These are phyloP conservation scores for Elysia crispata DNA, from an alignment of 2,888 invertebrate species.

Conservation along the genomic window DNA sequence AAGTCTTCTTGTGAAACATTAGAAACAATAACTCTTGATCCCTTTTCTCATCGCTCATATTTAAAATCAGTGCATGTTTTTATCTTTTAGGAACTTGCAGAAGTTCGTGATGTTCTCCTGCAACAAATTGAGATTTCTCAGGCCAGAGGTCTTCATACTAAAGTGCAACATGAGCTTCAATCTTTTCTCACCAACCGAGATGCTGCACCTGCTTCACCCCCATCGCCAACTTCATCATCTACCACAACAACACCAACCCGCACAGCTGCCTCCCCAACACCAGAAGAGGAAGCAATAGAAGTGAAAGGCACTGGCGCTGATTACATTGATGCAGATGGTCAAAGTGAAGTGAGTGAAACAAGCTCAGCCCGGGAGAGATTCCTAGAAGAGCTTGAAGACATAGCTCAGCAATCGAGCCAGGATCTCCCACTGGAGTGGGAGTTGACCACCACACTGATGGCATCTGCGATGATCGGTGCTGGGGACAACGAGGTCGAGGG, in stretches of 20 bases:
- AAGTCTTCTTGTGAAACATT: no score
- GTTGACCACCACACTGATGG: conserved; percentile 45
- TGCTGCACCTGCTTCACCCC: neutral
- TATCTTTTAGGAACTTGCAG: conserved; percentile 66
- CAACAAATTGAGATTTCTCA: conserved; percentile 61
- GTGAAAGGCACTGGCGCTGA: conserved; percentile 2
- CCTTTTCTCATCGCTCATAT: no score
- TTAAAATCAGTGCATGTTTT: no score
- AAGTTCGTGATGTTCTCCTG: conserved; percentile 66
- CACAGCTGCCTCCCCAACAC: neutral
- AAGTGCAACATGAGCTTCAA: conserved; percentile 58
- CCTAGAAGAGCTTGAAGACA: conserved; percentile 54
- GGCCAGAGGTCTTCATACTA: conserved; percentile 56
- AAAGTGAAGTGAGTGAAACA: conserved; percentile 37
- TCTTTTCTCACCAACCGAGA: conserved; percentile 25
- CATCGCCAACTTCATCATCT: conserved; percentile 21
- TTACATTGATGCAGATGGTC: conserved; percentile 30
- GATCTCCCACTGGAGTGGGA: conserved; percentile 58
- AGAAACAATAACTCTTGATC: no score
- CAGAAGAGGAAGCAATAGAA: neutral
- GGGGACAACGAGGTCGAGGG: conserved; percentile 44
- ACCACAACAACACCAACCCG: conserved; percentile 26
- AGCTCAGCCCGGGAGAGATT: conserved; percentile 51
- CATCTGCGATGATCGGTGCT: conserved; percentile 29
- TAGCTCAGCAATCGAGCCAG: conserved; percentile 52